Evolutionary conservation across 2,797 vertebrate genomes (phyloP).

Genomic region (Pyrrhura leucotis): DNA sequence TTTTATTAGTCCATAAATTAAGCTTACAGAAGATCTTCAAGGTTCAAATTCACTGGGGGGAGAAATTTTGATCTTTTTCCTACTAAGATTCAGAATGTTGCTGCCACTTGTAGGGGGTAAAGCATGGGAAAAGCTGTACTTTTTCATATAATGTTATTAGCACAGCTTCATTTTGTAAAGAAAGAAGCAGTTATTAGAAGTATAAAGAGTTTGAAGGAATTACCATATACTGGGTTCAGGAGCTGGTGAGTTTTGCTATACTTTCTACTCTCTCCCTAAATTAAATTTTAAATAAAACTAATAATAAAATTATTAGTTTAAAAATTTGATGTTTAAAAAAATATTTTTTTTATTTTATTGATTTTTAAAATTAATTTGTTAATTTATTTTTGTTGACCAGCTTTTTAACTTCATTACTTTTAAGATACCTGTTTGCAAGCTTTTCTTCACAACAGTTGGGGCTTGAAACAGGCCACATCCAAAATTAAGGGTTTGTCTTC

Average conservation of each 20-base stretch:
- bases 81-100: not conserved
- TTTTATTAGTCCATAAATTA: slow-evolving; percentile 42
- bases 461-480: not conserved
- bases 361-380: not conserved
- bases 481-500: not conserved
- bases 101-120: not conserved
- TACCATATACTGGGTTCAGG: not conserved
- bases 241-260: not conserved
- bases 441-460: not conserved
- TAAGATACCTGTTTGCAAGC: not conserved
- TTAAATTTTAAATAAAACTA: not conserved
- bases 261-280: not conserved
- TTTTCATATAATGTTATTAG: not conserved
- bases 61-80: not conserved
- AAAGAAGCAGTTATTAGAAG: not conserved
- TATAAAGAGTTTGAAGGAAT: not conserved
- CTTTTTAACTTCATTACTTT: not conserved
- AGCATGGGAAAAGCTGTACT: not conserved
- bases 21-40: not conserved
- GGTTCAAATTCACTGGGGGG: not conserved
- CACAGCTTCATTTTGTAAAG: not conserved
- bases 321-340: not conserved
- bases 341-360: not conserved
- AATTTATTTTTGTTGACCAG: not conserved
- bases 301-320: not conserved